Base-by-base conservation (phyloP, 2,113 vertebrate genomes). In the Xiphophorus couchianus region DNA sequence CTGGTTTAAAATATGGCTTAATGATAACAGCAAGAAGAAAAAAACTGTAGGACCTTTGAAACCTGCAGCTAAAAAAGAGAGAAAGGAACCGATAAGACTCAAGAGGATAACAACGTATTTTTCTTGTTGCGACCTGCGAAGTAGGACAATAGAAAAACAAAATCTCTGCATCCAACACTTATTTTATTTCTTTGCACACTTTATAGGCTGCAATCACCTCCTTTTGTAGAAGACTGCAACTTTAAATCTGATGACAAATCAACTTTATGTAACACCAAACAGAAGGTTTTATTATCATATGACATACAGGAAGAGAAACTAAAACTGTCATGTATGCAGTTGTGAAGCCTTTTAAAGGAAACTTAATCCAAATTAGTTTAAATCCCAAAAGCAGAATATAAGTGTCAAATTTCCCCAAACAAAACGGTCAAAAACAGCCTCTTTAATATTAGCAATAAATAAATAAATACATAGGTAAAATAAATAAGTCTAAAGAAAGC, bases 41-140 rank as follows among this genome's bases (percentile, higher is more conserved):
- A 73, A 61, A 35, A 22, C 35, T 39, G 54, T 4, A 13, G 58
- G 76, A 85, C 82, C 86, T 86, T 89, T 86, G 77, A 84, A 17
- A 76, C 54, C 27, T 63, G 3, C 14, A 61, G 14, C 22, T 19
- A 7, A 33, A 0, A 33, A 14, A 58, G 0, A 37, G 12, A 58
- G 7, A 25, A 2, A 39, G 15, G 27, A 10, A 67, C 39, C 29
- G 3, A 74, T 69, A 58, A 37, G 51, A 64, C 25, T 25, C 15
- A 58, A 48, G 9, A 30, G 0, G 30, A 1, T 62, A 62, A 25
- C 29, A 48, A 39, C 4, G 54, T 27, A 61, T 48, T 11, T 25
- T 37, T 76, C 39, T 69, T n/a, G 44, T 0, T 73, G 65, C 4
- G 67, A 33, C 0, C 51, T 33, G 48, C 22, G 19, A 29, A 22